phyloP scores from a whole-genome alignment of 2,113 vertebrate species.

The Alethe diademata region DNA sequence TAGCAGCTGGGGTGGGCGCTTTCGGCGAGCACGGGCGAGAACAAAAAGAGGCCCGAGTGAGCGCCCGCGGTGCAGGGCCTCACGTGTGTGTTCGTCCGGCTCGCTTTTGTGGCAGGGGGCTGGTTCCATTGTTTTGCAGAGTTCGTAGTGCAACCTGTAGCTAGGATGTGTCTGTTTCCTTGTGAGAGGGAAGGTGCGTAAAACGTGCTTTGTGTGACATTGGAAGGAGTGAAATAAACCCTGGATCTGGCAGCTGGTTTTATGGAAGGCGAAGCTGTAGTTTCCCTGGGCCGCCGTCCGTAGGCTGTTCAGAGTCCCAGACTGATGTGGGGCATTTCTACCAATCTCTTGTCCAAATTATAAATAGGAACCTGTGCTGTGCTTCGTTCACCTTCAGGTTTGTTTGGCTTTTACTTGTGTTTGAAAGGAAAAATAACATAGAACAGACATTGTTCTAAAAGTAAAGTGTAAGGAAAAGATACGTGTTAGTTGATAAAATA shows the following conservation, averaged over 20 bases:
- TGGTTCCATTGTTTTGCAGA: not conserved
- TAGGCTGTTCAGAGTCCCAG: not conserved
- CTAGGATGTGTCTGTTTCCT: constrained; percentile 9
- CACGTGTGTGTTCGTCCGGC: accelerated
- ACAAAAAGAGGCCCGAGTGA: not conserved
- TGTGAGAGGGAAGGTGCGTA: not conserved
- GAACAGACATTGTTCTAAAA: not conserved
- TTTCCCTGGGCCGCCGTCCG: not conserved
- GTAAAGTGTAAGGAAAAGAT: not conserved
- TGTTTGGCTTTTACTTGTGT: not conserved
- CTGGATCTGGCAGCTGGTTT: not conserved
- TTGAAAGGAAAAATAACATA: not conserved
- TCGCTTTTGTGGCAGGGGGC: not conserved
- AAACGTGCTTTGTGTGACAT: not conserved
- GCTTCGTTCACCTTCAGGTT: not conserved
- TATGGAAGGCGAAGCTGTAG: not conserved
- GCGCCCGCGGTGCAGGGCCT: accelerated
- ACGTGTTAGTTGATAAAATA: not conserved
- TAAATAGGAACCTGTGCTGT: not conserved
- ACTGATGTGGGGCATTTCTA: not conserved
- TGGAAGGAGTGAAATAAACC: constrained; percentile 16
- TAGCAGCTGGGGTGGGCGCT: not conserved
- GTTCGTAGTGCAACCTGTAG: constrained; percentile 16
- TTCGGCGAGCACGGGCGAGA: accelerated
- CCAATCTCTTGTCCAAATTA: not conserved